Base-by-base conservation (phyloP, 2,113 vertebrate genomes). In the Corythaeola cristata region DNA sequence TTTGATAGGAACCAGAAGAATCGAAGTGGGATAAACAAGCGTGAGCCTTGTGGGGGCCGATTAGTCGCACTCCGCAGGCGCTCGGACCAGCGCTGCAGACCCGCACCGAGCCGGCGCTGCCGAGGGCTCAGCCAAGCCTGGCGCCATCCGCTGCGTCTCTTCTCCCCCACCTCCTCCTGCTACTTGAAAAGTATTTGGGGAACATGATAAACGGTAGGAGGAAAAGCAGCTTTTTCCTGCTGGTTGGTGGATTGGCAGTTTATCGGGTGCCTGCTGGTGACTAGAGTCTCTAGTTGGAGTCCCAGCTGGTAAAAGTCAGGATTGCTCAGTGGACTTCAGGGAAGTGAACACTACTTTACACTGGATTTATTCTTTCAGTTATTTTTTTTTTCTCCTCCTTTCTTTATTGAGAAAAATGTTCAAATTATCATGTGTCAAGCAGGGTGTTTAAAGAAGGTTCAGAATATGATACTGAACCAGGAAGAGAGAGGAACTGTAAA, bases 1-100 rank as follows among this genome's bases (percentile, higher is more conserved):
- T 97, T 93, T 85, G 87, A 91, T 91, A 75, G 0, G 47, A 93
- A 77, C 74, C 93, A 86, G 84, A 85, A 88, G 88, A 94, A 94
- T 83, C 47, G 79, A 72, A 86, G 71, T 69, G 94, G 75, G 82
- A 90, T 85, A 91, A 91, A 73, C 66, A 94, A 90, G 85, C 3
- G 5, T 45, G 83, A 95, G 77, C 66, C 88, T 64, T 16, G 69
- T 18, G 73, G 60, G 90, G 66, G 85, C 68, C 35, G 95, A 72
- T 82, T 9, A 73, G 87, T 92, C 49, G 26, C 75, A 78, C 26
- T n/a, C 35, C 4, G 60, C 55, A 14, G 96, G 94, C 12, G 19
- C 84, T 28, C 35, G 32, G 82, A 80, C 82, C 55, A 35, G 22
- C 30, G 9, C 64, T 41, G 55, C 4, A 0, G 37, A 44, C 72